A percentile compares a stretch with the other conserved stretches of the same genome.
phyloP scores from a whole-genome alignment of 2,888 invertebrate genomes.

The Cephus pulcher region DNA sequence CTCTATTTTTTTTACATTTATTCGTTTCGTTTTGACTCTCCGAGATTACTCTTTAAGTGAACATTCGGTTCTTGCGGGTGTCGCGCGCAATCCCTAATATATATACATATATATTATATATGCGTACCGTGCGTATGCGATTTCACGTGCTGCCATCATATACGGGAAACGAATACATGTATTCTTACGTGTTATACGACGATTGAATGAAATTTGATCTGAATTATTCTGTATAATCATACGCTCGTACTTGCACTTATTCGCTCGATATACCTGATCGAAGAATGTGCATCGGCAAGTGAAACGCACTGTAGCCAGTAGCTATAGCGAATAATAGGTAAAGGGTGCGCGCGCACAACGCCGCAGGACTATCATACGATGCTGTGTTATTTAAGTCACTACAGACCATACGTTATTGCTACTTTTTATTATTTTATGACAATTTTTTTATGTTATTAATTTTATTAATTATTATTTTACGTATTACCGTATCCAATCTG shows the following conservation, averaged over 20 bases:
- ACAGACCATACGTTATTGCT: conserved; percentile 63
- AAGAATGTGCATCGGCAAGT: not conserved
- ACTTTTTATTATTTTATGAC: conserved; percentile 64
- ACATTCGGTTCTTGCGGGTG: conserved; percentile 9
- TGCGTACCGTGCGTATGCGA: not conserved
- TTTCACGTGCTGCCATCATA: not conserved
- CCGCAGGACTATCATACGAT: conserved; percentile 59
- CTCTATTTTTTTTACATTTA: conserved; percentile 1
- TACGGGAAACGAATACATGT: not conserved
- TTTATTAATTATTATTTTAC: conserved; percentile 61
- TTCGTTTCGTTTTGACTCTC: conserved; percentile 6
- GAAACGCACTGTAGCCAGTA: not conserved
- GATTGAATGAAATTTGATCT: not conserved
- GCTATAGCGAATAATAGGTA: not conserved
- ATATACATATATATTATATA: not conserved
- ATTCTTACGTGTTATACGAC: not conserved
- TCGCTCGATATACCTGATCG: not conserved
- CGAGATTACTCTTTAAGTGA: conserved; percentile 4
- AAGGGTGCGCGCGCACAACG: conserved; percentile 16
- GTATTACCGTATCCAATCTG: conserved; percentile 34
- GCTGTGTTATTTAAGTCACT: conserved; percentile 67
- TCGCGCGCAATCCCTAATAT: conserved; percentile 3
- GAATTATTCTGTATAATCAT: not conserved
- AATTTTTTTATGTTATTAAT: conserved; percentile 64
- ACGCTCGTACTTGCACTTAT: not conserved